Evolutionary conservation across 2,888 invertebrate species (phyloP), one percentile per base, ranked within the genome.

Genomic region (Parnassius smintheus): DNA sequence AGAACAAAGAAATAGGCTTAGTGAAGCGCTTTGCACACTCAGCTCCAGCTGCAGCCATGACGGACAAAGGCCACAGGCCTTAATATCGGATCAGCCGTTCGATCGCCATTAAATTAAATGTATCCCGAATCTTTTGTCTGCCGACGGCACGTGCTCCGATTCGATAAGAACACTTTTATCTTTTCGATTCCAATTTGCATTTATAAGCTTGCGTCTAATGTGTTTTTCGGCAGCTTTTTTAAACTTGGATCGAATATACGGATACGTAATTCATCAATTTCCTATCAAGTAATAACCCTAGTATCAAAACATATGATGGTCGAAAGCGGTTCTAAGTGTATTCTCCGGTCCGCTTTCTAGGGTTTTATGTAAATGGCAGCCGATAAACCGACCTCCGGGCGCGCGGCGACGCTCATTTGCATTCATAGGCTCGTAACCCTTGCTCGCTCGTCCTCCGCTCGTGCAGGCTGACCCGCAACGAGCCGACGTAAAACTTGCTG

Each of bases 341-440:
- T 76, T 75, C 78, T 78, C 75, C 81, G 77, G 81, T 78, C 80
- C 79, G 81, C 78, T 77, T 80, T 77, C 80, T 76, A 78, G 79
- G 82, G 85, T 81, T 86, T 86, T 90, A 91, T 91, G 88, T 86
- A 89, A 91, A 91, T 90, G 82, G 72, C 78, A 72, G 72, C 79
- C 89, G 85, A 89, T 90, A 89, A 88, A 86, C 83, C 86, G 85
- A 78, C 81, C 83, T 80, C 80, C 78, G 76, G 77, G 82, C 80
- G 82, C 80, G 82, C 80, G 76, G 79, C 76, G 81, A 75, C 80
- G 81, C 88, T 91, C 89, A 91, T 91, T 91, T 91, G 90, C 91
- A 91, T 91, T 91, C 91, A 91, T 91, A 86, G 91, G 88, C 89
- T 86, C 86, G 86, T 88, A 91, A 91, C 90, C 91, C 90, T 88